Conservation (phyloP, 1,140 invertebrate genomes). For the Penaeus vannamei region DNA sequence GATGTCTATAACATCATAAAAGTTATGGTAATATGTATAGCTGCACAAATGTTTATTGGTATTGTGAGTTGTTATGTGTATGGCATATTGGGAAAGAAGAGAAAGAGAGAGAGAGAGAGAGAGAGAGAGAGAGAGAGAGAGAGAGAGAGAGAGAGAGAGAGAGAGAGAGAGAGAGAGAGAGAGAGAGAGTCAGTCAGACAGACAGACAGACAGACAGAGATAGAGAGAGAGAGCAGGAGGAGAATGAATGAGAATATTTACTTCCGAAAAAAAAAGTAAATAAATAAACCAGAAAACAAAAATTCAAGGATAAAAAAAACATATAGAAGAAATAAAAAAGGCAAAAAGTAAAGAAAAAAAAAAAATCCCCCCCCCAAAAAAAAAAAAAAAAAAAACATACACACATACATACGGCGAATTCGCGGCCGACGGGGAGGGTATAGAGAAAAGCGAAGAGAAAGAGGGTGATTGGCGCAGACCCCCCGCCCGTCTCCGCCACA, state of each 20-base stretch:
- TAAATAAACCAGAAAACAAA: background rate
- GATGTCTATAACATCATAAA: too few relatives aligned
- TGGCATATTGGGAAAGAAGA: too few relatives aligned
- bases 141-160: background rate
- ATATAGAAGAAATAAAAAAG: too few relatives aligned
- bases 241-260: background rate
- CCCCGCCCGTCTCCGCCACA: too few relatives aligned
- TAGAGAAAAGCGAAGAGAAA: too few relatives aligned
- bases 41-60: background rate
- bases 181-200: slow-evolving; percentile 11
- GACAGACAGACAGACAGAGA: slow-evolving; percentile 33
- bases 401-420: too few relatives aligned
- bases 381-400: too few relatives aligned
- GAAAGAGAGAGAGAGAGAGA: background rate
- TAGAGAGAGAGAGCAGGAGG: slow-evolving; percentile 21
- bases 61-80: background rate
- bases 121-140: background rate
- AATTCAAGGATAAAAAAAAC: too few relatives aligned
- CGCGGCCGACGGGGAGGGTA: too few relatives aligned
- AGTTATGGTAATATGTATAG: background rate
- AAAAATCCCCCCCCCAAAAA: too few relatives aligned
- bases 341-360: too few relatives aligned
- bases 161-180: background rate
- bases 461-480: too few relatives aligned
- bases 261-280: background rate